These are phyloP conservation scores for Sinocyclocheilus anophthalmus DNA, from an alignment of 2,113 vertebrate genomes.

Conservation along the genomic window DNA sequence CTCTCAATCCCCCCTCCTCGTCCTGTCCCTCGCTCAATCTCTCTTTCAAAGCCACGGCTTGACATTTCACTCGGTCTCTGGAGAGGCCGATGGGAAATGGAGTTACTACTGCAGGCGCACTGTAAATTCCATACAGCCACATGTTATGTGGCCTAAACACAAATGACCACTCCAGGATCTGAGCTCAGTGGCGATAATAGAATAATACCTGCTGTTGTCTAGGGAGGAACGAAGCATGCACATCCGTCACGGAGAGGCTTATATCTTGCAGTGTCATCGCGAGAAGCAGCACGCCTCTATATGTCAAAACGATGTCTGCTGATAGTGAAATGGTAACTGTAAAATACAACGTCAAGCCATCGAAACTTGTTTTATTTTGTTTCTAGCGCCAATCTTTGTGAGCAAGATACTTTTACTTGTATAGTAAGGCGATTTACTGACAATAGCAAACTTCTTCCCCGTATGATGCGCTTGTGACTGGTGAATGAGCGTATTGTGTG, in stretches of 20 bases:
- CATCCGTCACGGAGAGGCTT: slow-evolving; percentile 89
- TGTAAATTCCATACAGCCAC: slow-evolving; percentile 99
- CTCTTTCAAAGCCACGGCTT: slow-evolving; percentile 93
- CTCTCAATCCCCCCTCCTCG: slow-evolving; percentile 67
- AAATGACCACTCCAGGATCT: slow-evolving; percentile 92
- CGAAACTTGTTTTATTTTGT: background rate
- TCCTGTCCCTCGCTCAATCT: slow-evolving; percentile 57
- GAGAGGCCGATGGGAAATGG: slow-evolving; percentile 96
- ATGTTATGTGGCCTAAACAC: slow-evolving; percentile 99
- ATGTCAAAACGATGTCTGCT: slow-evolving; percentile 89
- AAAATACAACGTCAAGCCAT: slow-evolving; percentile 57
- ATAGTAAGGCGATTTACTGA: too few relatives aligned
- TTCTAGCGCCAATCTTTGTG: background rate
- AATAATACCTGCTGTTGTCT: slow-evolving; percentile 97
- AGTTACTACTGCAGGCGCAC: slow-evolving; percentile 97
- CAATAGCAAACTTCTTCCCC: too few relatives aligned
- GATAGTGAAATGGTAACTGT: slow-evolving; percentile 78
- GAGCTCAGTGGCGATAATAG: slow-evolving; percentile 87
- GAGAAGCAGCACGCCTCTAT: slow-evolving; percentile 88
- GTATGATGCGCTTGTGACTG: too few relatives aligned
- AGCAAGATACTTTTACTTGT: too few relatives aligned
- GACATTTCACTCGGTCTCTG: slow-evolving; percentile 97
- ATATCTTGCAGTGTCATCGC: slow-evolving; percentile 98
- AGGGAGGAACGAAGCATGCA: slow-evolving; percentile 89
- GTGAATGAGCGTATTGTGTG: slow-evolving; percentile 63